phyloP scores from a whole-genome alignment of 2,888 invertebrate genomes.

The Tetranychus piercei region DNA sequence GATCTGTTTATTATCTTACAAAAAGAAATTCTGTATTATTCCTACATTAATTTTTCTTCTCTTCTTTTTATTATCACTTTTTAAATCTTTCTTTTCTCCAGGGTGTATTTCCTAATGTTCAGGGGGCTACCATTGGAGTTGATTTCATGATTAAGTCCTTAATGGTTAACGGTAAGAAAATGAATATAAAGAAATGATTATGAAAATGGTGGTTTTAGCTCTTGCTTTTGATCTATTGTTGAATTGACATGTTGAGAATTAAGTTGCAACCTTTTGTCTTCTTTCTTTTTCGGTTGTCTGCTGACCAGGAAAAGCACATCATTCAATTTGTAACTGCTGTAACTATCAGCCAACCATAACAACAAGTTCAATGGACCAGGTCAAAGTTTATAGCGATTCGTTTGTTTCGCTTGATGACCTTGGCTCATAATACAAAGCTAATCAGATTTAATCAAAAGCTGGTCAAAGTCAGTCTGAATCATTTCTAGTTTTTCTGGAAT shows the following conservation, averaged over 20 bases:
- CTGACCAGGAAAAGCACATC: neutral
- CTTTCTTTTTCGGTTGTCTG: neutral
- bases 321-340: neutral
- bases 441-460: neutral
- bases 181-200: neutral
- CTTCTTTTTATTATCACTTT: neutral
- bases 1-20: no score
- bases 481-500: no score
- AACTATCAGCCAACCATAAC: neutral
- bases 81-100: conserved; percentile 29
- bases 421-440: neutral
- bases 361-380: neutral
- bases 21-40: neutral
- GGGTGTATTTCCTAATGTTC: conserved; percentile 91
- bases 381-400: neutral
- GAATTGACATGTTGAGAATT: neutral
- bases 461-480: neutral
- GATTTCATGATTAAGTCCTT: conserved; percentile 99
- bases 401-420: neutral
- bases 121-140: conserved; percentile 94
- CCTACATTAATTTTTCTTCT: conserved; percentile 13
- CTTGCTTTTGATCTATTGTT: neutral
- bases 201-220: neutral
- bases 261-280: conserved; percentile 2
- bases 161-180: conserved; percentile 68